Evolutionary conservation across 2,797 vertebrate species (phyloP).

Genomic region (Malurus splendens): DNA sequence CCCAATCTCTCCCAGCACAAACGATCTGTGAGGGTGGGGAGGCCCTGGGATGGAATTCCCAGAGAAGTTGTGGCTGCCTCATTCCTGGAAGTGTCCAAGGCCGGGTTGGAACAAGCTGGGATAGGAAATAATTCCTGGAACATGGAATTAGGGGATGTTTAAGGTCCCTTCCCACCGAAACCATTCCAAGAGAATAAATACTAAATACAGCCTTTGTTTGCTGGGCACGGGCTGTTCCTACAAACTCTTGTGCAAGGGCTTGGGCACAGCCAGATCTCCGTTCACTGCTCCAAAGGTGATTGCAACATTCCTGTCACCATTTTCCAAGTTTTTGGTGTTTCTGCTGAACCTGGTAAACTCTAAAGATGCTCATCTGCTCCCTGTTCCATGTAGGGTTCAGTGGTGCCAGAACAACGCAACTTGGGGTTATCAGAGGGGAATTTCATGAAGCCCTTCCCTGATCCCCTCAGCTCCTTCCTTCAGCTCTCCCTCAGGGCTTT

Average conservation of each 20-base stretch:
- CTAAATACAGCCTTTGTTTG: accelerated
- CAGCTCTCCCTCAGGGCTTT: too few relatives aligned
- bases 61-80: background rate
- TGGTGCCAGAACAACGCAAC: accelerated
- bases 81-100: background rate
- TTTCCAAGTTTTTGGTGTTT: accelerated
- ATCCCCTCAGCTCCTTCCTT: too few relatives aligned
- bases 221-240: accelerated
- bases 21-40: background rate
- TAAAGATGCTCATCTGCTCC: background rate
- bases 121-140: background rate
- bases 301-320: background rate
- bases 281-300: background rate
- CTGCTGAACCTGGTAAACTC: background rate
- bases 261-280: background rate
- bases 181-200: background rate
- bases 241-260: background rate
- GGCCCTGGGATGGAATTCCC: background rate
- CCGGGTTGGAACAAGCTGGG: background rate
- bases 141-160: accelerated
- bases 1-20: background rate
- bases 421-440: too few relatives aligned
- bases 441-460: too few relatives aligned
- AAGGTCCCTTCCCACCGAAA: background rate
- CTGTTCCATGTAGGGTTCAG: accelerated